Conservation (phyloP, 1,140 invertebrate genomes). For the Eriocheir sinensis region DNA sequence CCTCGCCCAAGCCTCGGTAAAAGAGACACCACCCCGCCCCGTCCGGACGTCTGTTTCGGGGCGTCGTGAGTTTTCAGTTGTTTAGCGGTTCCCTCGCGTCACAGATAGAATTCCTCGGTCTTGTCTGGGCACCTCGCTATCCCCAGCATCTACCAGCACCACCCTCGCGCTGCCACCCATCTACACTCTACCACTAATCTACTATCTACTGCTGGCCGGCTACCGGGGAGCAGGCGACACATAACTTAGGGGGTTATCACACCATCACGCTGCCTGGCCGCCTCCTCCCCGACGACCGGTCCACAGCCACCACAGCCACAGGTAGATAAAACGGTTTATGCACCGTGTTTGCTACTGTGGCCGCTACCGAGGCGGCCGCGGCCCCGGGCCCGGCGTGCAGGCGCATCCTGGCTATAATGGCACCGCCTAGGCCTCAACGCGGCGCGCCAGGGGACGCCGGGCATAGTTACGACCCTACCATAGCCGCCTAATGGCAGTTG, state of each 20-base stretch:
- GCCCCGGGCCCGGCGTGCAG: background rate
- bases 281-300: background rate
- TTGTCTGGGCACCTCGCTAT: slow-evolving; percentile 48
- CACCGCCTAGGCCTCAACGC: background rate
- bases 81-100: background rate
- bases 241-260: slow-evolving; percentile 61
- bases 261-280: slow-evolving; percentile 33
- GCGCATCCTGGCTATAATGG: too few relatives aligned
- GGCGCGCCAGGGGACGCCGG: background rate
- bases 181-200: slow-evolving; percentile 65
- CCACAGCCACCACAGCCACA: background rate
- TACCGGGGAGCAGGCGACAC: slow-evolving; percentile 55
- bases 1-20: background rate
- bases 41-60: too few relatives aligned
- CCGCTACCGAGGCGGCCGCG: background rate
- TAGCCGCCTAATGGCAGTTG: background rate
- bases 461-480: background rate
- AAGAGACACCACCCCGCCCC: too few relatives aligned
- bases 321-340: background rate
- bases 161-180: slow-evolving; percentile 47
- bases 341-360: background rate
- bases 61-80: background rate
- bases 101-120: background rate
- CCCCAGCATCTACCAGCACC: slow-evolving; percentile 54
- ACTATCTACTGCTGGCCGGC: slow-evolving; percentile 51